Evolutionary conservation across 2,888 invertebrate genomes (phyloP).

Genomic region (Dioctria rufipes): DNA sequence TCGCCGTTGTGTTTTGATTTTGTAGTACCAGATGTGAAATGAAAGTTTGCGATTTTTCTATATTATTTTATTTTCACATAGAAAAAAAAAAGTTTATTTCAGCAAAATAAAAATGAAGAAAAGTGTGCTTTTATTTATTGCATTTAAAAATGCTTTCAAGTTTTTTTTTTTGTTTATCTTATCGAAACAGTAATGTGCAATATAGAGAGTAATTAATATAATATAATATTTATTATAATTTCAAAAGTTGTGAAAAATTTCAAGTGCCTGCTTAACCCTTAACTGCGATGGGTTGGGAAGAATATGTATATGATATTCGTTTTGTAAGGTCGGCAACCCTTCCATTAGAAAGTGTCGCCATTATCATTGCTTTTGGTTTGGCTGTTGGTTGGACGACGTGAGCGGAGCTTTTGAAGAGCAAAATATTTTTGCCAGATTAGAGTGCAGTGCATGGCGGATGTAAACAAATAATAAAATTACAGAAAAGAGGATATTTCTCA

Average conservation of each 20-base stretch:
- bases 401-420: conserved; percentile 31
- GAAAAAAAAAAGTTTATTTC: background rate
- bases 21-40: conserved; percentile 56
- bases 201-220: too few species aligned
- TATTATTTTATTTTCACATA: background rate
- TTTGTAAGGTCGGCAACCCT: conserved; percentile 51
- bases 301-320: background rate
- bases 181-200: too few species aligned
- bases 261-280: too few species aligned
- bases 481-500: background rate
- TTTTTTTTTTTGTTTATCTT: too few species aligned
- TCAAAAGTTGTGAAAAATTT: background rate
- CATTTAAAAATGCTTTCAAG: too few species aligned
- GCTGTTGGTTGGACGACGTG: background rate
- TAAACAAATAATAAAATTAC: conserved; percentile 53
- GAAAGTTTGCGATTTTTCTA: conserved; percentile 36
- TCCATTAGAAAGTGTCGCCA: conserved; percentile 55
- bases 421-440: conserved; percentile 19
- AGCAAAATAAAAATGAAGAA: background rate
- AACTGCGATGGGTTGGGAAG: too few species aligned
- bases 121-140: background rate
- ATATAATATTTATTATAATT: too few species aligned
- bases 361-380: conserved; percentile 40
- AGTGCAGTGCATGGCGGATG: conserved; percentile 43
- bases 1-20: conserved; percentile 41